These are phyloP conservation scores for Rhamphomyia laevipes DNA, from an alignment of 2,888 invertebrate species.

Conservation along the genomic window DNA sequence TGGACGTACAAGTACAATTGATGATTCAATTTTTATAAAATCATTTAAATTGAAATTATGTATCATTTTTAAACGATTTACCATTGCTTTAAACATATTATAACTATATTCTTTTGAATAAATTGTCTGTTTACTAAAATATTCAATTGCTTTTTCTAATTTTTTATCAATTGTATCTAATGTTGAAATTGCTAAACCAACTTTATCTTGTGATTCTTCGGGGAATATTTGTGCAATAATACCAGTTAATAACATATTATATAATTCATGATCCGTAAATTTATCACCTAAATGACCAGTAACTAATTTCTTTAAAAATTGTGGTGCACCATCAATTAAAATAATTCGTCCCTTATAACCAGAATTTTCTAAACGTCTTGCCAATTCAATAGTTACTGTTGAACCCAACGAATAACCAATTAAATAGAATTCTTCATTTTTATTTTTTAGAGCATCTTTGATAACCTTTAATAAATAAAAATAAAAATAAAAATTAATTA, in stretches of 20 bases:
- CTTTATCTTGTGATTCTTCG: conserved; percentile 26
- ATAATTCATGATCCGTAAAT: conserved; percentile 27
- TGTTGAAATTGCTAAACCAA: conserved; percentile 38
- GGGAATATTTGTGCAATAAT: conserved; percentile 30
- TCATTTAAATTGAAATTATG: conserved; percentile 38
- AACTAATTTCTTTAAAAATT: conserved; percentile 45
- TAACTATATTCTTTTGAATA: conserved; percentile 38
- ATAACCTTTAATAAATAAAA: background rate
- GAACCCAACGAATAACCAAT: conserved; percentile 86
- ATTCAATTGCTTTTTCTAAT: conserved; percentile 40
- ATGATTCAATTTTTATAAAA: conserved; percentile 43
- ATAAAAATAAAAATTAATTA: background rate
- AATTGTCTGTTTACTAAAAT: conserved; percentile 32
- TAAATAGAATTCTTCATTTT: conserved; percentile 55
- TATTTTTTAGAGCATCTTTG: conserved; percentile 42
- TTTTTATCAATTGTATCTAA: conserved; percentile 47
- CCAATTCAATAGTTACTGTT: conserved; percentile 64
- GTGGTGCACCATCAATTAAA: conserved; percentile 73
- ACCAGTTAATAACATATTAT: conserved; percentile 26
- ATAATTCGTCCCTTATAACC: conserved; percentile 52
- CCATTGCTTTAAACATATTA: conserved; percentile 36
- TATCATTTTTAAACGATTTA: conserved; percentile 45
- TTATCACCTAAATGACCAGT: conserved; percentile 24
- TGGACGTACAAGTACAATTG: conserved; percentile 51
- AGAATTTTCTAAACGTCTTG: conserved; percentile 53